These are phyloP conservation scores for Corythaeola cristata DNA, from an alignment of 2,113 vertebrate species.

Conservation along the genomic window DNA sequence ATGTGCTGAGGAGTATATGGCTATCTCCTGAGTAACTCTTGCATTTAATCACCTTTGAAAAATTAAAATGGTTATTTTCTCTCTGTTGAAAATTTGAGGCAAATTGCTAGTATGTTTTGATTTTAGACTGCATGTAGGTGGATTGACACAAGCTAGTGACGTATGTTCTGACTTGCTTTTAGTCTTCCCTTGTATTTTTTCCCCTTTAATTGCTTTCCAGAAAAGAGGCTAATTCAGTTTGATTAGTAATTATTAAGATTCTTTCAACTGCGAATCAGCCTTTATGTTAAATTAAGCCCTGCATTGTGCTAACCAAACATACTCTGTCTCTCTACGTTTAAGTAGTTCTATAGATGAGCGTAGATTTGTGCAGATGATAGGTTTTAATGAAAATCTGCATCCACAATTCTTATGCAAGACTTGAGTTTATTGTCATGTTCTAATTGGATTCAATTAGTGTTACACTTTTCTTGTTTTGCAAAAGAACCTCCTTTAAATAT, in stretches of 20 bases:
- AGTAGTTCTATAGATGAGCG: background rate
- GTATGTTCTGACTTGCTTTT: background rate
- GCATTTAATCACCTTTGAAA: background rate
- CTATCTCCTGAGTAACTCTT: background rate
- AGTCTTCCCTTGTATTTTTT: background rate
- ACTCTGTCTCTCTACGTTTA: background rate
- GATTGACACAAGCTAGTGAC: background rate
- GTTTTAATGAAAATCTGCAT: background rate
- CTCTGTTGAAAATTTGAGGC: background rate
- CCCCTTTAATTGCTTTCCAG: background rate
- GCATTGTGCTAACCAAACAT: background rate
- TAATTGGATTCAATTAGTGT: background rate
- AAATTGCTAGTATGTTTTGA: background rate
- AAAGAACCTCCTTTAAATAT: background rate
- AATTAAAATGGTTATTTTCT: background rate
- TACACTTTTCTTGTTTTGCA: background rate
- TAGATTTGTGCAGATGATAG: background rate
- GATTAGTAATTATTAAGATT: background rate
- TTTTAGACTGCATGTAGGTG: background rate
- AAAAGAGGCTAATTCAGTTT: background rate
- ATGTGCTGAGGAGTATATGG: background rate
- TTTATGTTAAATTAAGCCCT: background rate
- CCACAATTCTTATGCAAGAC: background rate
- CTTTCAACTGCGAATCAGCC: background rate
- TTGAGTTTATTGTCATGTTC: background rate